Percentiles rank a stretch among this genome's conserved stretches.
Conservation (phyloP, 2,113 vertebrate genomes). For the Setophaga kirtlandii region DNA sequence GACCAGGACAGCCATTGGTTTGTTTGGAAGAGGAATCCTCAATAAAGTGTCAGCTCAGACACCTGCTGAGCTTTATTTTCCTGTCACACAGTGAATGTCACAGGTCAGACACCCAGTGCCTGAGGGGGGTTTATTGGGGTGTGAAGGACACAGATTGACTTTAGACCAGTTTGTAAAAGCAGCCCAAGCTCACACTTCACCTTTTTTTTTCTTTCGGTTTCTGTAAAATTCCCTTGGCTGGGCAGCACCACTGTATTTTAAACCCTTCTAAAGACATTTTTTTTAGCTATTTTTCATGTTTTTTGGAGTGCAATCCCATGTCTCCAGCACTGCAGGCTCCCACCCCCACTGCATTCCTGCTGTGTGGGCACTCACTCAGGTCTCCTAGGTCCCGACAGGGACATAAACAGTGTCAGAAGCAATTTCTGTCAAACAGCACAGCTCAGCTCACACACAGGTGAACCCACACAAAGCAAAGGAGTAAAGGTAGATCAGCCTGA, state of each 20-base stretch:
- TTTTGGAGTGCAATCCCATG: neutral
- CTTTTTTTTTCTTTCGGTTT: neutral
- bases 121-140: fast-evolving
- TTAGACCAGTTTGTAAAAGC: neutral
- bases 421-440: neutral
- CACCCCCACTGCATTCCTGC: neutral
- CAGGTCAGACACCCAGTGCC: neutral
- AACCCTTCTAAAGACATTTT: neutral
- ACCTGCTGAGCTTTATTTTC: neutral
- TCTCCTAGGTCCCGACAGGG: neutral
- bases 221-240: neutral
- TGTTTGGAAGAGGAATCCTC: neutral
- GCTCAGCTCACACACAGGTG: neutral
- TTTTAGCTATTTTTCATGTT: neutral
- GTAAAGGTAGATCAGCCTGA: neutral
- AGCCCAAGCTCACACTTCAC: neutral
- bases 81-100: neutral
- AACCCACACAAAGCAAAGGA: neutral
- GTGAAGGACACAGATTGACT: neutral
- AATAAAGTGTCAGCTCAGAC: neutral
- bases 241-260: neutral
- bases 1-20: neutral
- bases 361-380: neutral
- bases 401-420: neutral
- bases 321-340: neutral